Base-by-base conservation (phyloP, 2,888 invertebrate genomes). In the Drosophila trichaetosa region DNA sequence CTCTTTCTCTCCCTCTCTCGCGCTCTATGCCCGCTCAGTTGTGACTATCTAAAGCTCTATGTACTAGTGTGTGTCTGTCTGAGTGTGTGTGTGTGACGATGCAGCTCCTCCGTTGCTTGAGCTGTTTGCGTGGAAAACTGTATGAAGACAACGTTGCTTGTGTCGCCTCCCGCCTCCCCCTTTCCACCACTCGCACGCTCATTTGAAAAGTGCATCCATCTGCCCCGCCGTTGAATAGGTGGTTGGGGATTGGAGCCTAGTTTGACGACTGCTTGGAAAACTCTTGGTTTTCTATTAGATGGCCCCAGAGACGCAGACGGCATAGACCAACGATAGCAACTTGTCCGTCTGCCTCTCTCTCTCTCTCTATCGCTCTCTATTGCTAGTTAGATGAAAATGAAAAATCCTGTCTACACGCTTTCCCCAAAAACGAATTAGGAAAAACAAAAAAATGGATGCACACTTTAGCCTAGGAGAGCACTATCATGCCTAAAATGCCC, bases 191-290 rank as follows among this genome's bases (percentile, higher is more conserved):
- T 18, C 24, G 31, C 58, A 29, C 69, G 74, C 75, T 79, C 90
- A 89, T 89, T 89, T 91, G 89, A 89, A 89, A 91, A 89, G 79
- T 89, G 91, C 89, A 89, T 89, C 90, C 89, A 89, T 89, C 90
- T 86, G 57, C 57, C 42, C 68, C 52, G 57, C 36, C 52, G 49
- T 34, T 46, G 24, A 46, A 46, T 46, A 18, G 46, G 27, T 56
- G 27, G 27, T 7, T 51, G 61, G 51, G 51, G 24, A 21, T 38
- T 56, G 69, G 69, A 73, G 87, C 82, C 89, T 87, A 82, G 87
- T 80, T 86, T 88, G 85, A 85, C 86, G 85, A 85, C 86, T 85
- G 83, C 74, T 84, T 88, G 87, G 82, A 90, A 87, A 87, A 87
- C 90, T 87, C 74, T 84, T 90, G 72, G 70, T 79, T 83, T 87